These are phyloP conservation scores for Bambusicola thoracicus DNA, from an alignment of 2,113 vertebrate species.

Conservation along the genomic window DNA sequence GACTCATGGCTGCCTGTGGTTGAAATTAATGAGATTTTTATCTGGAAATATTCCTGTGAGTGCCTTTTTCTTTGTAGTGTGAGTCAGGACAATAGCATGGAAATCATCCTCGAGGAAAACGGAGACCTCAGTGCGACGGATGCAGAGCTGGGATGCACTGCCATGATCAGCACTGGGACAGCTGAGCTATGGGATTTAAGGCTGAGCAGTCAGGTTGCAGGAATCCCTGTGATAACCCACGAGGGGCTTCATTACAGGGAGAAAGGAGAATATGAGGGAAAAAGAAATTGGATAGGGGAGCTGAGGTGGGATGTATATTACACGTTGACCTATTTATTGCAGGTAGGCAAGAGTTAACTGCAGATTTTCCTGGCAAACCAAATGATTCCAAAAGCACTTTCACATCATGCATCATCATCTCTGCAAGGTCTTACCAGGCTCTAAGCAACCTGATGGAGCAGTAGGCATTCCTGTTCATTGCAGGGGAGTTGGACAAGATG, in stretches of 20 bases:
- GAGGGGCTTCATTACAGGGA: not conserved
- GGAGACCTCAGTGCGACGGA: not conserved
- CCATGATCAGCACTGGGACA: not conserved
- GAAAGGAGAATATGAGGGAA: not conserved
- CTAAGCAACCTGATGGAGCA: too few relatives aligned
- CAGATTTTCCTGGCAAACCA: not conserved
- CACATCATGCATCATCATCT: not conserved
- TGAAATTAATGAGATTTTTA: conserved; percentile 52
- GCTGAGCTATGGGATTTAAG: not conserved
- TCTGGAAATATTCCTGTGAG: conserved; percentile 7
- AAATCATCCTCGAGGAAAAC: rapidly evolving
- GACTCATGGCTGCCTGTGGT: conserved; percentile 47
- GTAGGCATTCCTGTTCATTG: too few relatives aligned
- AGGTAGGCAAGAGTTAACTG: not conserved
- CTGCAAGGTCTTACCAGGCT: not conserved
- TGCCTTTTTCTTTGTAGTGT: conserved; percentile 6
- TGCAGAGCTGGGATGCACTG: not conserved
- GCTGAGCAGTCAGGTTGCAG: not conserved
- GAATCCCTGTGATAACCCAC: rapidly evolving
- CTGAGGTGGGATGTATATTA: not conserved
- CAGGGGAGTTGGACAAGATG: too few relatives aligned
- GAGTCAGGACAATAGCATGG: not conserved
- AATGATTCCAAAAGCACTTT: not conserved
- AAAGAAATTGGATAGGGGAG: not conserved
- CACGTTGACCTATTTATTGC: not conserved